Conservation (phyloP, 2,797 vertebrate species). For the Pangasius larnaudii region DNA sequence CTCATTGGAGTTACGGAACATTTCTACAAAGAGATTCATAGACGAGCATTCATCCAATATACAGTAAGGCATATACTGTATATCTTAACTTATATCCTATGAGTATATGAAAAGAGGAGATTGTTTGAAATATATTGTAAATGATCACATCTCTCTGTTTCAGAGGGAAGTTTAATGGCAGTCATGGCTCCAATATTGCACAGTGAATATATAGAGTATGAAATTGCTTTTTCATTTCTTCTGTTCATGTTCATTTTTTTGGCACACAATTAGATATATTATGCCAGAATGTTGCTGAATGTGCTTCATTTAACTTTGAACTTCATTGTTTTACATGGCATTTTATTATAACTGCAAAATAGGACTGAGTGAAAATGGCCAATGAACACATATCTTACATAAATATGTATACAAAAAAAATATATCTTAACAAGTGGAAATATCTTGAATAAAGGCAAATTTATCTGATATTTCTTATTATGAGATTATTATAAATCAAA, state of each 20-base stretch:
- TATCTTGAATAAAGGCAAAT: neutral
- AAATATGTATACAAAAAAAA: neutral
- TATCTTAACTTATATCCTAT: neutral
- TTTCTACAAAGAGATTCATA: neutral
- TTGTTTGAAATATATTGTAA: neutral
- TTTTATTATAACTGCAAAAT: neutral
- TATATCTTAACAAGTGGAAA: neutral
- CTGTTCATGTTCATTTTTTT: neutral
- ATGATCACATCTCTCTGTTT: conserved; percentile 23
- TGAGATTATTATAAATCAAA: neutral
- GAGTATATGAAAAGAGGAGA: neutral
- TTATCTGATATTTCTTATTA: neutral
- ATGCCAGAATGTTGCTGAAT: neutral
- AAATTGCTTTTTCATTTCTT: conserved; percentile 13
- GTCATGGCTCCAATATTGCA: conserved; percentile 76
- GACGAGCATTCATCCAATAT: neutral
- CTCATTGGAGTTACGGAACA: conserved; percentile 12
- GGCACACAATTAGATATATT: neutral
- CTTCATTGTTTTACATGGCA: neutral
- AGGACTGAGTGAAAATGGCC: neutral
- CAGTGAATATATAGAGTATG: conserved; percentile 76
- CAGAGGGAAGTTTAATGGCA: conserved; percentile 32
- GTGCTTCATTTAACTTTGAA: neutral
- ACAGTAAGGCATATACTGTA: neutral
- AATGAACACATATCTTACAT: neutral